Evolutionary conservation across 2,888 invertebrate species (phyloP).

Genomic region (Mythimna loreyi): DNA sequence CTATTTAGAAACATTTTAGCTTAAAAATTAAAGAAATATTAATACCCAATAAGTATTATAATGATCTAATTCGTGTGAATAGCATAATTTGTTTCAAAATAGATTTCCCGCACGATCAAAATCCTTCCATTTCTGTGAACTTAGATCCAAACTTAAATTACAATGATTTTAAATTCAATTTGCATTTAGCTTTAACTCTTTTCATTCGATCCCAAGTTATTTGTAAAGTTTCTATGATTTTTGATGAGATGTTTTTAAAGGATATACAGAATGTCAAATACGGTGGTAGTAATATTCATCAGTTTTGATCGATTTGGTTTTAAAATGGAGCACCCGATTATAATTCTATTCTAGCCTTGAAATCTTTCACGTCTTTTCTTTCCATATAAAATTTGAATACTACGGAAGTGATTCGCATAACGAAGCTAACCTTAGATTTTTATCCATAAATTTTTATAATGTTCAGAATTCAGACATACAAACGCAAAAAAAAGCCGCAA

Average conservation of each 20-base stretch:
- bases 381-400: background rate
- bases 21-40: background rate
- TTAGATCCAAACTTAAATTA: conserved; percentile 29
- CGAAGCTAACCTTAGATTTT: background rate
- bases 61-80: conserved; percentile 3
- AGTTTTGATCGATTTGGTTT: background rate
- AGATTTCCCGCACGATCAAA: conserved; percentile 12
- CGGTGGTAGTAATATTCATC: background rate
- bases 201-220: conserved; percentile 22
- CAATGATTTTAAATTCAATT: conserved; percentile 37
- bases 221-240: conserved; percentile 35
- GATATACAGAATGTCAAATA: background rate
- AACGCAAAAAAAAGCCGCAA: background rate
- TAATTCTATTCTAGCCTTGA: background rate
- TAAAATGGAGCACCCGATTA: background rate
- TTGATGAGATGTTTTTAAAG: conserved; percentile 22
- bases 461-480: background rate
- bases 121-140: conserved; percentile 31
- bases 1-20: conserved; percentile 15
- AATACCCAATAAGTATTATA: background rate
- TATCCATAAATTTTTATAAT: background rate
- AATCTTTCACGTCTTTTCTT: background rate
- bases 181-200: conserved; percentile 33
- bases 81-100: conserved; percentile 40
- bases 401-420: background rate